These are phyloP conservation scores for Nomada ruficornis DNA, from an alignment of 2,888 invertebrate species.

Conservation along the genomic window DNA sequence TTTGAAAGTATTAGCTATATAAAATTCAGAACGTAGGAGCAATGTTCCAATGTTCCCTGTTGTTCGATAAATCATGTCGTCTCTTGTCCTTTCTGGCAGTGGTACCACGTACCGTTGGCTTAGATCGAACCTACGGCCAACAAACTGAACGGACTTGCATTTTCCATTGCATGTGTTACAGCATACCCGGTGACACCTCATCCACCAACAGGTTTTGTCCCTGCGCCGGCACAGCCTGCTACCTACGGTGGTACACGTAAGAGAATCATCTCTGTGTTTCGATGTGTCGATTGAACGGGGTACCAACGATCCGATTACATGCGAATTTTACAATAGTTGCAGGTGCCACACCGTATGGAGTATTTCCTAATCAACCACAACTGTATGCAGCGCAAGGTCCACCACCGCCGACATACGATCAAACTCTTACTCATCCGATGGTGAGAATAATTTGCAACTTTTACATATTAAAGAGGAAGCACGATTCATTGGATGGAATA, in stretches of 20 bases:
- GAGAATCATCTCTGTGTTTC: conserved; percentile 50
- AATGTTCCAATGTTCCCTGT: conserved; percentile 6
- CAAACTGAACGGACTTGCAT: conserved; percentile 69
- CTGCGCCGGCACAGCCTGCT: conserved; percentile 82
- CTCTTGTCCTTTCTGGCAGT: conserved; percentile 76
- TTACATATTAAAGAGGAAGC: background rate
- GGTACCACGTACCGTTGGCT: conserved; percentile 82
- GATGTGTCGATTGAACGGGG: conserved; percentile 4
- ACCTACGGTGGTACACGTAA: conserved; percentile 81
- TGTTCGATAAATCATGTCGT: conserved; percentile 55
- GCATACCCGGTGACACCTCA: conserved; percentile 84
- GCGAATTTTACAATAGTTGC: conserved; percentile 84
- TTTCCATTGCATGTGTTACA: conserved; percentile 81
- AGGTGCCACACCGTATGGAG: conserved; percentile 87
- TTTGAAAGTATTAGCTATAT: background rate
- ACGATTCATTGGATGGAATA: background rate
- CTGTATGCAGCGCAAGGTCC: conserved; percentile 89
- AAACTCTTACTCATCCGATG: conserved; percentile 88
- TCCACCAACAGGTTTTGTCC: conserved; percentile 83
- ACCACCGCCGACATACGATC: conserved; percentile 88
- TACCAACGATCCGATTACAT: conserved; percentile 38
- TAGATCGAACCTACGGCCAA: conserved; percentile 70
- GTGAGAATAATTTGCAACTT: conserved; percentile 74
- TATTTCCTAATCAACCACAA: conserved; percentile 87
- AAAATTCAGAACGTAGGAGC: background rate